These are phyloP conservation scores for Eurystomus gularis DNA, from an alignment of 2,113 vertebrate species.

Conservation along the genomic window DNA sequence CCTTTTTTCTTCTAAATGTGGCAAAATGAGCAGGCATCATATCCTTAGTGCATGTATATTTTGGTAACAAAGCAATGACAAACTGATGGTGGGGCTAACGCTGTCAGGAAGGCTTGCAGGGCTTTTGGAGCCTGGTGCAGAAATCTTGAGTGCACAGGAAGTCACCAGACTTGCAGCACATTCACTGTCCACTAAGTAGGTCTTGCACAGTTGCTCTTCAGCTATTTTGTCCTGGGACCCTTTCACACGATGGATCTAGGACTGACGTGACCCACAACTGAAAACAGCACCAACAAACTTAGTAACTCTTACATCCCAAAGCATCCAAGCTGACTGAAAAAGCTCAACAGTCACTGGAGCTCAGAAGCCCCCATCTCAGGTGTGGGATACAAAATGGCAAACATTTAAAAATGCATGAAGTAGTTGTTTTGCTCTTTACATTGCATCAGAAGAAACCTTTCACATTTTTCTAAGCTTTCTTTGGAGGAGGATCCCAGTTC, in stretches of 20 bases:
- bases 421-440: not conserved
- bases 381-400: not conserved
- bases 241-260: not conserved
- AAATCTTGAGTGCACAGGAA: not conserved
- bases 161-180: not conserved
- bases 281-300: not conserved
- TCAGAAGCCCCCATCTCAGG: not conserved
- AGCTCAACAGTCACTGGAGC: not conserved
- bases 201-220: not conserved
- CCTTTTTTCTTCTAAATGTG: not conserved
- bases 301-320: not conserved
- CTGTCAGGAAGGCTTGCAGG: not conserved
- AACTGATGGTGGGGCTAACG: not conserved
- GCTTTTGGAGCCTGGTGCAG: not conserved
- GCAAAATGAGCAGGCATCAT: not conserved
- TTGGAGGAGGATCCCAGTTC: not conserved
- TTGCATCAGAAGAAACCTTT: not conserved
- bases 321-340: not conserved
- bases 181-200: not conserved
- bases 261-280: not conserved
- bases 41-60: not conserved
- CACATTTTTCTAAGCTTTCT: not conserved
- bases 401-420: not conserved
- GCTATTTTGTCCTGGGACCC: not conserved
- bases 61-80: not conserved